A percentile compares a stretch with the other conserved stretches of the same genome.
These are phyloP conservation scores for Lepidurus arcticus DNA, from an alignment of 1,140 invertebrate genomes.

Conservation along the genomic window DNA sequence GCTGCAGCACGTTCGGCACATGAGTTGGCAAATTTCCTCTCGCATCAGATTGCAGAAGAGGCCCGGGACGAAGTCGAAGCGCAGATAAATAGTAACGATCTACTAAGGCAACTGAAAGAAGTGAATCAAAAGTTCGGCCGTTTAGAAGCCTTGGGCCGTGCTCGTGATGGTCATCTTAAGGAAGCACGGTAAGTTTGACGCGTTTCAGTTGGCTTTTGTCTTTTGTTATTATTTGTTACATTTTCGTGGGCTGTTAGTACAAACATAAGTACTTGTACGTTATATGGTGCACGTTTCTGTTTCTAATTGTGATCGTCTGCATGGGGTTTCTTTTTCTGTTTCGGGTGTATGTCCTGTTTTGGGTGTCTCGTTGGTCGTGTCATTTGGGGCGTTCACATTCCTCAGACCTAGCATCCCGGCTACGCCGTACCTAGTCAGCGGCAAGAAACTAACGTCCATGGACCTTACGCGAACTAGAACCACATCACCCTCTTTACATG, in stretches of 20 bases:
- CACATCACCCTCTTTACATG: background rate
- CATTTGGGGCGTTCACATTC: background rate
- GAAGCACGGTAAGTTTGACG: constrained; percentile 3
- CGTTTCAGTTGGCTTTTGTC: background rate
- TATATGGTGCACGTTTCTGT: background rate
- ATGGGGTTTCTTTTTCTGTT: background rate
- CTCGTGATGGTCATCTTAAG: background rate
- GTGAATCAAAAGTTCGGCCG: background rate
- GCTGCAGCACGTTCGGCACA: constrained; percentile 30
- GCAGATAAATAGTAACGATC: background rate
- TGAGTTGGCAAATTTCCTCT: constrained; percentile 27
- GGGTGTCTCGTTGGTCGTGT: background rate
- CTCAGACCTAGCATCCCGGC: background rate
- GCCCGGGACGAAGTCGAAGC: background rate
- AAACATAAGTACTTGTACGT: background rate
- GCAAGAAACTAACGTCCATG: constrained; percentile 6
- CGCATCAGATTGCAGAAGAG: constrained; percentile 21
- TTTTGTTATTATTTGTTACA: background rate
- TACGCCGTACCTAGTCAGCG: background rate
- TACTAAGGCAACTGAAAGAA: background rate
- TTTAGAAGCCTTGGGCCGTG: background rate
- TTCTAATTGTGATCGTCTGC: background rate
- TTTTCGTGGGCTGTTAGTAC: background rate
- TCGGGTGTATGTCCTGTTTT: background rate
- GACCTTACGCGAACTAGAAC: background rate